These are phyloP conservation scores for Gnathonemus longibarbis DNA, from an alignment of 2,113 vertebrate species.

Conservation along the genomic window DNA sequence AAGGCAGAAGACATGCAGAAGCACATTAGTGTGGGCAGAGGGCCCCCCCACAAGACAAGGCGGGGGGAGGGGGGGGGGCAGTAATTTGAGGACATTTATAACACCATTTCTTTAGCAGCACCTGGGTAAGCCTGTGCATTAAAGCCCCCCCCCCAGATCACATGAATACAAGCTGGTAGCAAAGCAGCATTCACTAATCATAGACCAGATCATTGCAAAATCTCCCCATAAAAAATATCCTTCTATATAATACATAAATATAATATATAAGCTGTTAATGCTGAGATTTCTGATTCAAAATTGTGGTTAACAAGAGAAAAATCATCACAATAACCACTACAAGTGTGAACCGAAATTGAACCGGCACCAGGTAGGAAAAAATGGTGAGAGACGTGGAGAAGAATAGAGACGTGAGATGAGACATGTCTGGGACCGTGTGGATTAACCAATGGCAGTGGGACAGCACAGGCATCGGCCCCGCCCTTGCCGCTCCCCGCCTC, in stretches of 20 bases:
- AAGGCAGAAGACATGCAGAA: not conserved
- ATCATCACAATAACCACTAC: not conserved
- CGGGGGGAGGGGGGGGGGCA: no score
- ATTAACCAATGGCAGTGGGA: not conserved
- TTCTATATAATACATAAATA: not conserved
- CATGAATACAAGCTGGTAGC: not conserved
- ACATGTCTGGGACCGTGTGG: not conserved
- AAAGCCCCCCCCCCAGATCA: not conserved
- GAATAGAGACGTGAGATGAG: not conserved
- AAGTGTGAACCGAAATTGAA: not conserved
- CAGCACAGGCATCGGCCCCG: no score
- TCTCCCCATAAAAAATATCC: not conserved
- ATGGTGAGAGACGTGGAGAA: not conserved
- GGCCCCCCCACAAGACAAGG: not conserved
- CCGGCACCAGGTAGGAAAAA: not conserved
- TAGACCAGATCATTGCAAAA: not conserved
- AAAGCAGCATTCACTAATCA: not conserved
- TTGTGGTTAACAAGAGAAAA: not conserved
- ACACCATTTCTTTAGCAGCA: not conserved
- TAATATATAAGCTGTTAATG: not conserved
- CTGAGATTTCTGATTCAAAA: not conserved
- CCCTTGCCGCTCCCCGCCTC: constrained; percentile 28
- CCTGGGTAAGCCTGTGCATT: not conserved
- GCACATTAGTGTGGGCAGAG: not conserved
- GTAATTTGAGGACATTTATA: not conserved